These are phyloP conservation scores for Chondrosia reniformis DNA, from an alignment of 37 sponge, comb jelly and placozoan species.

Conservation along the genomic window DNA sequence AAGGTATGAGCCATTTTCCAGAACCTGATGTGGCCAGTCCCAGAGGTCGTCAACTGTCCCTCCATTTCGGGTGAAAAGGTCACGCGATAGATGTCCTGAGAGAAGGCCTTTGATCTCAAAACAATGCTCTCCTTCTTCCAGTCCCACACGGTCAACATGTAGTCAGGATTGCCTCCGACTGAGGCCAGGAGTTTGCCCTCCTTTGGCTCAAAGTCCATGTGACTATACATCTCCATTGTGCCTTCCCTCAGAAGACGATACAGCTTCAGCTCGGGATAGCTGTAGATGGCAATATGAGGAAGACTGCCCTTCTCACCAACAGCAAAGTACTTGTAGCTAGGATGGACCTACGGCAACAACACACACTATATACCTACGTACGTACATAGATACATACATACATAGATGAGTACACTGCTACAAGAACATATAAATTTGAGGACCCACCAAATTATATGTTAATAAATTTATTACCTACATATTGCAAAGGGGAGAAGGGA, in stretches of 20 bases:
- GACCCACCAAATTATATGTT: too few species aligned
- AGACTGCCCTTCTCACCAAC: slow-evolving; percentile 93
- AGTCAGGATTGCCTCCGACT: slow-evolving; percentile 91
- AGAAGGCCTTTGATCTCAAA: slow-evolving; percentile 93
- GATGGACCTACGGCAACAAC: slow-evolving; percentile 67
- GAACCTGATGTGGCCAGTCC: slow-evolving; percentile 97
- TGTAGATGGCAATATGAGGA: slow-evolving; percentile 85
- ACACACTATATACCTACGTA: not conserved
- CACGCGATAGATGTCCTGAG: slow-evolving; percentile 94
- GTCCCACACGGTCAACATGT: slow-evolving; percentile 99
- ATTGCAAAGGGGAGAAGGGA: too few species aligned
- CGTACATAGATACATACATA: too few species aligned
- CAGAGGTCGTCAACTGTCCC: slow-evolving; percentile 93
- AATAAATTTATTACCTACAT: too few species aligned
- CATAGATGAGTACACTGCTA: too few species aligned
- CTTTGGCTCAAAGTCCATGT: slow-evolving; percentile 66
- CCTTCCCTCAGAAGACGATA: slow-evolving; percentile 76
- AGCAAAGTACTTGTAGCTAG: slow-evolving; percentile 80
- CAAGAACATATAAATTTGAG: too few species aligned
- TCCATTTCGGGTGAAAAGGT: slow-evolving; percentile 94
- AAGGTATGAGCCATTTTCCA: slow-evolving; percentile 99
- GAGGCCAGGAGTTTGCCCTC: slow-evolving; percentile 88
- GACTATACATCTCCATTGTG: slow-evolving; percentile 61
- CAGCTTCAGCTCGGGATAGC: slow-evolving; percentile 80
- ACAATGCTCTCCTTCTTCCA: slow-evolving; percentile 92